Percentiles rank a stretch among this genome's conserved stretches.
Evolutionary conservation across 2,113 vertebrate genomes (phyloP).

Genomic region (Sciurus niger): DNA sequence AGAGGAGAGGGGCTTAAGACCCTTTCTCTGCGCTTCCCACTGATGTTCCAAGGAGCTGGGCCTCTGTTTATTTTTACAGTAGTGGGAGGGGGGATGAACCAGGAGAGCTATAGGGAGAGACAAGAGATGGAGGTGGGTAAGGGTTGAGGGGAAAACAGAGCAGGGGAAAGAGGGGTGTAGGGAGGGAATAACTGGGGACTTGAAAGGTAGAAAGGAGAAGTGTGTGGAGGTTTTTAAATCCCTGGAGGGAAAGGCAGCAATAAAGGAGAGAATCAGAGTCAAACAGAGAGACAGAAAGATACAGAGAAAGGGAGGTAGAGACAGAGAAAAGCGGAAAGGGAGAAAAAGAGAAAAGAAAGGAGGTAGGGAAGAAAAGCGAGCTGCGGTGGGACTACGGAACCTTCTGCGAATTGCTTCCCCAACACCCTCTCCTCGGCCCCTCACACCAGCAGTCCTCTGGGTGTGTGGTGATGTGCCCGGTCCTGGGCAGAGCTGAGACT

Average conservation of each 20-base stretch:
- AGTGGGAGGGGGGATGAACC: not conserved
- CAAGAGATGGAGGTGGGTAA: not conserved
- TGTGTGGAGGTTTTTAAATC: not conserved
- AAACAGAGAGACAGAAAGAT: not conserved
- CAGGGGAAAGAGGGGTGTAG: not conserved
- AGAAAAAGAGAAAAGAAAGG: not conserved
- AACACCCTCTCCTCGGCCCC: not conserved
- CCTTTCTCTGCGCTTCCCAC: not conserved
- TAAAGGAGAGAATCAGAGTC: not conserved
- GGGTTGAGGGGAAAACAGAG: not conserved
- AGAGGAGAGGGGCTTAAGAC: not conserved
- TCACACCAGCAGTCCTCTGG: not conserved
- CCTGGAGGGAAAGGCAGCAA: not conserved
- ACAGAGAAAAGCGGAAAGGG: not conserved
- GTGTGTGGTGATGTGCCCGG: not conserved
- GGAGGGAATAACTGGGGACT: not conserved
- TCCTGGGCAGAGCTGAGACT: not conserved
- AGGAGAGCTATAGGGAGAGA: not conserved
- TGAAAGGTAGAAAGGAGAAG: not conserved
- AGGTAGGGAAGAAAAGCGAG: not conserved
- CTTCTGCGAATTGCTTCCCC: constrained; percentile 6
- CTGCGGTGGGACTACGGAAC: not conserved
- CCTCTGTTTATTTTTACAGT: not conserved
- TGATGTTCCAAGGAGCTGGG: not conserved
- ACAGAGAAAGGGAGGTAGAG: not conserved